Conservation (phyloP, 2,888 invertebrate genomes). For the Phragmatobia fuliginosa region DNA sequence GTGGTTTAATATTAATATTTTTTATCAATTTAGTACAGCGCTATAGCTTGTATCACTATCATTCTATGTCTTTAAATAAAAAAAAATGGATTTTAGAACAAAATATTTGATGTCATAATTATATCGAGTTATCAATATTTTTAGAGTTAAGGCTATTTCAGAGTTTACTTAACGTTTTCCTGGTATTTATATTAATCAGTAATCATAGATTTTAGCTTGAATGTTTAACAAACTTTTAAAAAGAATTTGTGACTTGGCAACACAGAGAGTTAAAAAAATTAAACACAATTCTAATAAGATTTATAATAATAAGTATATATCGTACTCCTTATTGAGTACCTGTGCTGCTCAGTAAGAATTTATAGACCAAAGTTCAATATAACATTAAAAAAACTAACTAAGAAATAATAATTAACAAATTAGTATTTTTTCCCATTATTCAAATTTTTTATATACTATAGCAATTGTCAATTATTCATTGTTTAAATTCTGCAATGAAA, state of each 20-base stretch:
- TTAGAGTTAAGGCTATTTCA: neutral
- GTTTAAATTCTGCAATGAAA: too few species aligned
- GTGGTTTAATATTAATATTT: constrained; percentile 39
- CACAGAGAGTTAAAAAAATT: too few species aligned
- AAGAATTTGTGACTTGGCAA: neutral
- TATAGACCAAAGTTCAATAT: neutral
- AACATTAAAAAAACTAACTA: neutral
- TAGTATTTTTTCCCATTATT: too few species aligned
- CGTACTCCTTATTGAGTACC: too few species aligned
- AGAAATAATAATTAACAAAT: too few species aligned
- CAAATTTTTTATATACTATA: neutral
- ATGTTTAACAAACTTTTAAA: neutral
- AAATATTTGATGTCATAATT: constrained; percentile 7
- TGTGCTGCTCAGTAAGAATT: too few species aligned
- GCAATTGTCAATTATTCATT: neutral
- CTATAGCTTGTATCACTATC: constrained; percentile 26
- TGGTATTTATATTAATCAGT: neutral
- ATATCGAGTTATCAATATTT: neutral
- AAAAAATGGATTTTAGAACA: constrained; percentile 3
- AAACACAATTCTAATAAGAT: too few species aligned
- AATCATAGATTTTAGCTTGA: neutral
- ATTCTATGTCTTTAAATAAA: neutral
- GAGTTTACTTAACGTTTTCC: neutral
- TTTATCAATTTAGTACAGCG: constrained; percentile 29
- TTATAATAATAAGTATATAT: too few species aligned